Conservation (phyloP, 2,113 vertebrate species). For the Donacobius atricapilla region DNA sequence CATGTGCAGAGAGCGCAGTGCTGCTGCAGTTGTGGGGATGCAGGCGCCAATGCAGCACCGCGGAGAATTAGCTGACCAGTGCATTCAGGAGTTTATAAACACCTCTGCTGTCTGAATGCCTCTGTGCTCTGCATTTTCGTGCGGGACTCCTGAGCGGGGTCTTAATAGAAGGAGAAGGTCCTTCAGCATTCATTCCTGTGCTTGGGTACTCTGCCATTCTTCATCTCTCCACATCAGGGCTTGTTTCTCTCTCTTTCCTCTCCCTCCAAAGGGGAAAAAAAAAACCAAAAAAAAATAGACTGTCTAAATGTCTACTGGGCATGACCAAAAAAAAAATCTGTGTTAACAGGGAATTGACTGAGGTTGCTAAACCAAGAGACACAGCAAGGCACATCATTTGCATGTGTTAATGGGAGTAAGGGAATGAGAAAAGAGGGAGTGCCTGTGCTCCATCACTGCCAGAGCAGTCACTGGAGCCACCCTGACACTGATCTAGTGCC, state of each 20-base stretch:
- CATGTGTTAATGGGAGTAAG: constrained; percentile 19
- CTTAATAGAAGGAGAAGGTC: background rate
- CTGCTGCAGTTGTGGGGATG: background rate
- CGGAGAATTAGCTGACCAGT: background rate
- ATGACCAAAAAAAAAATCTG: background rate
- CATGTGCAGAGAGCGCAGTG: background rate
- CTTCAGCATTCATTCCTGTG: background rate
- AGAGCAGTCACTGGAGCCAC: background rate
- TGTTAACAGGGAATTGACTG: constrained; percentile 7
- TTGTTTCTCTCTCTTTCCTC: background rate
- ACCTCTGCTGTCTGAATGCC: background rate
- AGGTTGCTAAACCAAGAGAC: background rate
- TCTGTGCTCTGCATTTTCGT: background rate
- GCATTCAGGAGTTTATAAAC: background rate
- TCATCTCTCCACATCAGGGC: background rate
- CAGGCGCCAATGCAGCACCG: background rate
- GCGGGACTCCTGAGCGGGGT: background rate
- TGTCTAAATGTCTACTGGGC: background rate
- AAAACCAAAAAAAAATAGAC: background rate
- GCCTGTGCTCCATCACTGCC: constrained; percentile 13
- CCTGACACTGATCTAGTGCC: constrained; percentile 1
- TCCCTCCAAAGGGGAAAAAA: background rate
- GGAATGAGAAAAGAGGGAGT: background rate
- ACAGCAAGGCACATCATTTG: background rate
- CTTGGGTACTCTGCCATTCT: background rate